Percentiles rank a stretch among this genome's conserved stretches.
These are phyloP conservation scores for Acrocephalus scirpaceus DNA, from an alignment of 2,797 vertebrate genomes.

Conservation along the genomic window DNA sequence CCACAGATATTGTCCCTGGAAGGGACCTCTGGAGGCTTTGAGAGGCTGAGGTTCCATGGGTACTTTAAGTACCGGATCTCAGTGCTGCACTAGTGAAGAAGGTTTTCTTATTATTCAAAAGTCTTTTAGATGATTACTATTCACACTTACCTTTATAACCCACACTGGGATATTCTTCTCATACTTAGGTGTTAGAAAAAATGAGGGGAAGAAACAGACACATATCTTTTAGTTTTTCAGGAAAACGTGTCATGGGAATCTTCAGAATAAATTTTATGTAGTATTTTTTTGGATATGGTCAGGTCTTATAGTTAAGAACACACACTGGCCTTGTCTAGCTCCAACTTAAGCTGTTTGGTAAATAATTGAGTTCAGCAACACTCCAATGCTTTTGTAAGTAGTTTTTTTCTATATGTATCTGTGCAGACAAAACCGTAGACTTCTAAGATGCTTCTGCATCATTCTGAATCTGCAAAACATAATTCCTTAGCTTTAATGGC, in stretches of 20 bases:
- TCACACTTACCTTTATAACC: background rate
- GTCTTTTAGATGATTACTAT: background rate
- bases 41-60: background rate
- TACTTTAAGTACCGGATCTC: background rate
- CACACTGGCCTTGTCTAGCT: background rate
- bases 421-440: background rate
- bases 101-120: background rate
- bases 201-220: rapidly evolving
- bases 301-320: background rate
- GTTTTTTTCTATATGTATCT: background rate
- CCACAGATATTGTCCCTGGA: background rate
- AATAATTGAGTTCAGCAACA: background rate
- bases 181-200: background rate
- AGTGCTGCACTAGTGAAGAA: background rate
- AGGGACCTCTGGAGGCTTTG: background rate
- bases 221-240: background rate
- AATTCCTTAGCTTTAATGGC: background rate
- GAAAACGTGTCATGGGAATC: rapidly evolving
- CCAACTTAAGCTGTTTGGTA: background rate
- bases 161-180: background rate
- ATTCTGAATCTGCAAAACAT: background rate
- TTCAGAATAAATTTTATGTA: background rate
- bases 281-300: background rate
- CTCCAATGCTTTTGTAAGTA: background rate
- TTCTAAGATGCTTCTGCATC: background rate